Evolutionary conservation across 2,113 vertebrate species (phyloP).

Genomic region (Sebastes fasciatus): DNA sequence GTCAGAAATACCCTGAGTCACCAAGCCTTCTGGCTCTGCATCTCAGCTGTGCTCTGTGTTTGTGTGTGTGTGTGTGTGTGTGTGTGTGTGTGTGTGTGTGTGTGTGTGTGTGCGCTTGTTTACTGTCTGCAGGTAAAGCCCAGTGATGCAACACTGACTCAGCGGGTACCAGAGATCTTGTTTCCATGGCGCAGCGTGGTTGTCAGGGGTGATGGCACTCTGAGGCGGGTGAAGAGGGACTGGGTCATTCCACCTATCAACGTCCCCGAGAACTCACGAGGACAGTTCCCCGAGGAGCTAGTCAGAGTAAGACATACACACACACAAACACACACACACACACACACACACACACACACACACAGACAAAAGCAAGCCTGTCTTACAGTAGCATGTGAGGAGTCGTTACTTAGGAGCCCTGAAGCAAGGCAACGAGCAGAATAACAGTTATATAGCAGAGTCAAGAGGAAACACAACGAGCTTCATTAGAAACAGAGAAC

Average conservation of each 20-base stretch:
- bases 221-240: conserved; percentile 96
- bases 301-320: conserved; percentile 89
- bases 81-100: conserved; percentile 10
- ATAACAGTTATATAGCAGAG: too few relatives aligned
- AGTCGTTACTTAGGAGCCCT: not conserved
- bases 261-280: conserved; percentile 95
- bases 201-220: conserved; percentile 84
- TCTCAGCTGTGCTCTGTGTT: not conserved
- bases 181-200: conserved; percentile 88
- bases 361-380: conserved; percentile 3
- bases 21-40: conserved; percentile 17
- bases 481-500: not conserved
- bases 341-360: conserved; percentile 21
- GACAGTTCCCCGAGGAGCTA: conserved; percentile 96
- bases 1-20: conserved; percentile 65
- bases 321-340: conserved; percentile 33
- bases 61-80: conserved; percentile 2
- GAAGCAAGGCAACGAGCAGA: not conserved
- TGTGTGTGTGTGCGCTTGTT: conserved; percentile 36
- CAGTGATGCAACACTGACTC: conserved; percentile 68
- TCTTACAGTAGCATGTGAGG: not conserved
- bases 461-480: not conserved
- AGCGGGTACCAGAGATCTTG: conserved; percentile 88
- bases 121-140: conserved; percentile 69
- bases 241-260: conserved; percentile 99